Percentiles rank a stretch among this genome's conserved stretches.
These are phyloP conservation scores for Pristis pectinata DNA, from an alignment of 2,797 vertebrate genomes.

Conservation along the genomic window DNA sequence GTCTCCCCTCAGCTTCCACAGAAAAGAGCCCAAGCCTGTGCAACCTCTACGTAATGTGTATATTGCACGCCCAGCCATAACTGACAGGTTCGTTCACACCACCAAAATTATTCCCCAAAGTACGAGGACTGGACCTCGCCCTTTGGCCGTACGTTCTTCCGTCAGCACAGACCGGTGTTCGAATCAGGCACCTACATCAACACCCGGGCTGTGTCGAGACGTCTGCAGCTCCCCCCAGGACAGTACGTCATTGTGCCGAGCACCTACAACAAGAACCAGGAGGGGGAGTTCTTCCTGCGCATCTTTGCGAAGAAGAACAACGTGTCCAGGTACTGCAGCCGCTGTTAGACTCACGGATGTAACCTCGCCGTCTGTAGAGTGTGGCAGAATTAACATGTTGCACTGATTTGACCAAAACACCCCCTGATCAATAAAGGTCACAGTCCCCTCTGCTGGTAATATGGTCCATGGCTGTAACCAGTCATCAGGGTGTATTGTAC, in stretches of 20 bases:
- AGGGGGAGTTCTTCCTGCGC: constrained; percentile 59
- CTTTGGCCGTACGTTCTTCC: background rate
- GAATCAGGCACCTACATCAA: constrained; percentile 56
- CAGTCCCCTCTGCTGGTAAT: too few relatives aligned
- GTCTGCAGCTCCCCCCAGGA: constrained; percentile 57
- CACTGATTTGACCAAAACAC: too few relatives aligned
- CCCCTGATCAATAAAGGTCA: too few relatives aligned
- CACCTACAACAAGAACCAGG: constrained; percentile 59
- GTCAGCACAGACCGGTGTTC: background rate
- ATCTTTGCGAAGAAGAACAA: constrained; percentile 63
- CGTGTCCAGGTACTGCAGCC: constrained; percentile 47
- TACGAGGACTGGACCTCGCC: background rate
- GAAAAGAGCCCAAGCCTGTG: too few relatives aligned
- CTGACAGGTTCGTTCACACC: background rate
- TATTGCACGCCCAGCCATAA: background rate
- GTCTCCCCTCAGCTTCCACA: too few relatives aligned
- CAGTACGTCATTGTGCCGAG: constrained; percentile 64
- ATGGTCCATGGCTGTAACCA: too few relatives aligned
- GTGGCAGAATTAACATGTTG: too few relatives aligned
- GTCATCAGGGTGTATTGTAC: too few relatives aligned
- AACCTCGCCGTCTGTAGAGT: too few relatives aligned
- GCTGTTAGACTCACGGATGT: too few relatives aligned
- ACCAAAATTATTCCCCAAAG: background rate
- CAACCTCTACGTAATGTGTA: background rate
- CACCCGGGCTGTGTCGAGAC: constrained; percentile 54